These are phyloP conservation scores for Gallinago paraguaiae DNA, from an alignment of 2,113 vertebrate genomes.

Conservation along the genomic window DNA sequence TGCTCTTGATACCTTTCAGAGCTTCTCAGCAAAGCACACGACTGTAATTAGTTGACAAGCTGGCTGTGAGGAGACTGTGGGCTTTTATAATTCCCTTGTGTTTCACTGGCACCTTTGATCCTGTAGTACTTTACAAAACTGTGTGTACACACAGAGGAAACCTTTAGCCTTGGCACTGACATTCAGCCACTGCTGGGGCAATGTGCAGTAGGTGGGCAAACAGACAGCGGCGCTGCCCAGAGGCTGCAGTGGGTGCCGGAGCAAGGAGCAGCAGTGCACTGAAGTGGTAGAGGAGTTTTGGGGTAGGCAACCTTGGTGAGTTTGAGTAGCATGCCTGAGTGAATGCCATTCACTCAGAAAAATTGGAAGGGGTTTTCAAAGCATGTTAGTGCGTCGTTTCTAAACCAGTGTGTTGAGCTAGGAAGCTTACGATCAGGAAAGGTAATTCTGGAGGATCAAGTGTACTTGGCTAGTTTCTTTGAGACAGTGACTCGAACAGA, in stretches of 20 bases:
- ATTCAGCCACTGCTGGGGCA: not conserved
- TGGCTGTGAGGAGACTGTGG: not conserved
- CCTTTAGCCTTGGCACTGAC: not conserved
- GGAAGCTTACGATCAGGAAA: not conserved
- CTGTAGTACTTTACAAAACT: not conserved
- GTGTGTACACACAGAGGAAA: not conserved
- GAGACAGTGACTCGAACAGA: not conserved
- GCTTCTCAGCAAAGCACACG: not conserved
- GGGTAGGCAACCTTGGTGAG: not conserved
- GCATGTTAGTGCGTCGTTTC: not conserved
- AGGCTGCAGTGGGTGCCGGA: not conserved
- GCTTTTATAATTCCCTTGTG: not conserved
- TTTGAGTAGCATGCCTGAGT: not conserved
- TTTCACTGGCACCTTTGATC: conserved; percentile 27
- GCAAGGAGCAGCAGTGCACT: not conserved
- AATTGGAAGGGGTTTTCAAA: not conserved
- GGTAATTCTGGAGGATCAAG: not conserved
- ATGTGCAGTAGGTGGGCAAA: not conserved
- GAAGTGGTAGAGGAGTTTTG: not conserved
- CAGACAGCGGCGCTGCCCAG: not conserved
- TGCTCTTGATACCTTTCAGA: conserved; percentile 32
- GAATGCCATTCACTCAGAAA: not conserved
- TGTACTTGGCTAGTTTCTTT: not conserved
- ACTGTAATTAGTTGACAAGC: conserved; percentile 41
- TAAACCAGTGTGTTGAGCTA: not conserved